Conservation (phyloP, 2,797 vertebrate genomes). For the Philypnodon macrostomus region DNA sequence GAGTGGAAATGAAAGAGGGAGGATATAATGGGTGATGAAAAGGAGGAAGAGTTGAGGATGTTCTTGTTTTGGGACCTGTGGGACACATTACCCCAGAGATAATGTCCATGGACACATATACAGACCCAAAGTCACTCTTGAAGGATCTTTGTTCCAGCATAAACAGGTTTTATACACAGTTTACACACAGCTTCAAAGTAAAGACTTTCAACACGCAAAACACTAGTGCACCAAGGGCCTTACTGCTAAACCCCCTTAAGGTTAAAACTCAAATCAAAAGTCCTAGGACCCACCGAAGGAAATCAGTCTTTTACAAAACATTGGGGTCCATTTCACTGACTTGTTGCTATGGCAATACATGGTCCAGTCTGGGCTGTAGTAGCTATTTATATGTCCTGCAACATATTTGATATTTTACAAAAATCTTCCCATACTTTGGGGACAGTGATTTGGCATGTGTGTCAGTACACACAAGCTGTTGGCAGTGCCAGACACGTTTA, state of each 20-base stretch:
- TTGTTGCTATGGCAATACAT: slow-evolving; percentile 53
- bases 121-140: neutral
- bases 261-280: slow-evolving; percentile 37
- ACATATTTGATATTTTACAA: slow-evolving; percentile 17
- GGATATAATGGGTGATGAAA: too few relatives aligned
- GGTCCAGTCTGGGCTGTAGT: slow-evolving; percentile 12
- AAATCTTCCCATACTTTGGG: slow-evolving; percentile 10
- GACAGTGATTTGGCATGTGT: slow-evolving; percentile 42
- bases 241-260: slow-evolving; percentile 31
- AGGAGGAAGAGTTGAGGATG: slow-evolving; percentile 15
- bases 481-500: slow-evolving; percentile 19
- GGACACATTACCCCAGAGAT: slow-evolving; percentile 54
- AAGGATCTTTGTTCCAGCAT: neutral
- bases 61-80: slow-evolving; percentile 41
- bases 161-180: slow-evolving; percentile 1
- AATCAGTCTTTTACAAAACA: slow-evolving; percentile 51
- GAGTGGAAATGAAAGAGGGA: slow-evolving; percentile 14
- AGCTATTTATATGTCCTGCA: slow-evolving; percentile 15
- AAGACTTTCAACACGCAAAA: slow-evolving; percentile 7
- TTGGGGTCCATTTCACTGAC: slow-evolving; percentile 27
- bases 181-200: slow-evolving; percentile 24
- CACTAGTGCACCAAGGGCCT: too few relatives aligned
- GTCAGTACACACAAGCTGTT: slow-evolving; percentile 23
- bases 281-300: slow-evolving; percentile 32
- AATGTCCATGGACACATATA: slow-evolving; percentile 29